Evolutionary conservation across 2,113 vertebrate genomes (phyloP).

Genomic region (Lepisosteus oculatus): DNA sequence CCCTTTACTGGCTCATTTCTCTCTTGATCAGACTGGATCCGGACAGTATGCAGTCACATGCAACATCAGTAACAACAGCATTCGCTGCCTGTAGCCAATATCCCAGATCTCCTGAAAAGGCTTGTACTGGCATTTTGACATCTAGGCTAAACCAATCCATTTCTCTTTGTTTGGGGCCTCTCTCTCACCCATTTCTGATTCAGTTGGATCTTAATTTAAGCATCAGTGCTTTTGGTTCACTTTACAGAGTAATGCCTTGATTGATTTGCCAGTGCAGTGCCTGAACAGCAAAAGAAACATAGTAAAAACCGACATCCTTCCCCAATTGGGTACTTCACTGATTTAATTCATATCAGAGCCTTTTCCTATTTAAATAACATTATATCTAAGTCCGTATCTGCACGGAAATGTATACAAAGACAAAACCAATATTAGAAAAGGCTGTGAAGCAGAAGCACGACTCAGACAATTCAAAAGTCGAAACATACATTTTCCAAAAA

Average conservation of each 20-base stretch:
- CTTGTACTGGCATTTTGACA: no score
- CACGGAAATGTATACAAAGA: no score
- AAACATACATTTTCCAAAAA: no score
- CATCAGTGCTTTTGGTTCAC: neutral
- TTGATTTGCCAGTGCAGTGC: slow-evolving; percentile 35
- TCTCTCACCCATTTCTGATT: neutral
- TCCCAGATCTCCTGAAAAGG: no score
- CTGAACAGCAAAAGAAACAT: slow-evolving; percentile 35
- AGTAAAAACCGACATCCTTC: slow-evolving; percentile 38
- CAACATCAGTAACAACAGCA: no score
- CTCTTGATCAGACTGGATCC: neutral
- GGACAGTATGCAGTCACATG: neutral
- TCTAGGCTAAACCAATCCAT: no score
- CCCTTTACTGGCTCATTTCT: neutral
- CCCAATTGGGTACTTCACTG: slow-evolving; percentile 50
- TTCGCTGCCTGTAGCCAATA: no score
- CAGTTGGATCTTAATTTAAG: neutral
- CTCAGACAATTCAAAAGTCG: no score
- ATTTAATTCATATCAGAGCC: slow-evolving; percentile 50
- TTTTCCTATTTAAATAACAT: slow-evolving; percentile 15
- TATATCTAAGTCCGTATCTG: no score
- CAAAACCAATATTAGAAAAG: no score
- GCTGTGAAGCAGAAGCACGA: no score
- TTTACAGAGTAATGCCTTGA: slow-evolving; percentile 9
- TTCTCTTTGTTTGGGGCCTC: no score